Conservation (phyloP, 2,888 invertebrate genomes). For the Drosophila histrio region DNA sequence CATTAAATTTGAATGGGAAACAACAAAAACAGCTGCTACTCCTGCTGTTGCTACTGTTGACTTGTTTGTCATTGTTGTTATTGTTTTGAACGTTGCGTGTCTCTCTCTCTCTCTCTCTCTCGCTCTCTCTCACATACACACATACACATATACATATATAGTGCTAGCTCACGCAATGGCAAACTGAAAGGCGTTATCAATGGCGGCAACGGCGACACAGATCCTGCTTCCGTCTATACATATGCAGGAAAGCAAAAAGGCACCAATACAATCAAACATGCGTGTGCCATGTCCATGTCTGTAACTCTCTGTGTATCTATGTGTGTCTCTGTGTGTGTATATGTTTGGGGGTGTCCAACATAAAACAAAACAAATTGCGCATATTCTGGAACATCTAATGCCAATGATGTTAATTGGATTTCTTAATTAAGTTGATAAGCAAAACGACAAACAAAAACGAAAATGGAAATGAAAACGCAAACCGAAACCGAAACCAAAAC, state of each 20-base stretch:
- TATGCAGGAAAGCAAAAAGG: conserved; percentile 29
- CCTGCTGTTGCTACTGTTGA: conserved; percentile 12
- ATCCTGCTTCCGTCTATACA: conserved; percentile 51
- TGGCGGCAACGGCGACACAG: conserved; percentile 54
- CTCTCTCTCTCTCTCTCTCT: conserved; percentile 6
- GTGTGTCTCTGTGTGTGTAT: conserved; percentile 10
- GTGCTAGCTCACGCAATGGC: conserved; percentile 34
- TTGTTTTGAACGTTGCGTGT: conserved; percentile 69
- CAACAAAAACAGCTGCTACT: conserved; percentile 42
- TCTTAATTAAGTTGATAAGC: conserved; percentile 75
- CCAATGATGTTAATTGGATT: conserved; percentile 77
- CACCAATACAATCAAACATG: conserved; percentile 10
- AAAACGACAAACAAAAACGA: conserved; percentile 19
- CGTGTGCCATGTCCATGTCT: neutral
- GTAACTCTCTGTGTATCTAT: conserved; percentile 11
- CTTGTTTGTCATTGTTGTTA: conserved; percentile 65
- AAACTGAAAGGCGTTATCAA: conserved; percentile 45
- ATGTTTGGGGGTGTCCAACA: conserved; percentile 32
- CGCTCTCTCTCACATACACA: conserved; percentile 9
- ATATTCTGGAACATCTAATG: conserved; percentile 73
- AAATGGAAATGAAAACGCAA: conserved; percentile 15
- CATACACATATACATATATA: neutral
- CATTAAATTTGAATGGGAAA: conserved; percentile 37
- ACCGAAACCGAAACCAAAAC: conserved; percentile 6
- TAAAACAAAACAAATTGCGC: conserved; percentile 73